phyloP scores from a whole-genome alignment of 2,113 vertebrate genomes.

The Oreotrochilus melanogaster region DNA sequence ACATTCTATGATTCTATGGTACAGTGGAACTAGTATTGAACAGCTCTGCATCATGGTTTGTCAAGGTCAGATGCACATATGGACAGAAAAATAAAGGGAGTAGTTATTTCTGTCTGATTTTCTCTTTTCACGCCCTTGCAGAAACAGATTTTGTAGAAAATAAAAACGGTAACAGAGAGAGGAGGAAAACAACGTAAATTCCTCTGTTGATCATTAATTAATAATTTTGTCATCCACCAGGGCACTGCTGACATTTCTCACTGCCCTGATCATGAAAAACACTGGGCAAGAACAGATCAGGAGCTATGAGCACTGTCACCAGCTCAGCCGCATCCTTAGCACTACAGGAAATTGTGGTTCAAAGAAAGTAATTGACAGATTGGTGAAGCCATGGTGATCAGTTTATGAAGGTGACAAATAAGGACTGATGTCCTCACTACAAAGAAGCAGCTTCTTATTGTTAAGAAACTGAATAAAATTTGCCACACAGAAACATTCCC shows the following conservation, averaged over 20 bases:
- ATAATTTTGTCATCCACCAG: not conserved
- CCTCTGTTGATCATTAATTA: not conserved
- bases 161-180: not conserved
- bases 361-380: not conserved
- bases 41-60: rapidly evolving
- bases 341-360: not conserved
- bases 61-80: rapidly evolving
- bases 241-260: not conserved
- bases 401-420: conserved; percentile 33
- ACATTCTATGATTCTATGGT: too few relatives aligned
- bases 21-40: not conserved
- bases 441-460: conserved; percentile 31
- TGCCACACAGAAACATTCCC: conserved; percentile 6
- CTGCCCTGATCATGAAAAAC: not conserved
- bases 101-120: not conserved
- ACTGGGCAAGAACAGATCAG: rapidly evolving
- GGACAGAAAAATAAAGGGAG: not conserved
- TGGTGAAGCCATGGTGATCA: not conserved
- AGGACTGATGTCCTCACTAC: not conserved
- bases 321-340: not conserved
- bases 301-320: not conserved
- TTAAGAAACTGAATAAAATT: conserved; percentile 31
- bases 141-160: not conserved
- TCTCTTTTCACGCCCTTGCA: not conserved
- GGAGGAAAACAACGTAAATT: rapidly evolving